phyloP scores from a whole-genome alignment of 2,797 vertebrate species.

The Malacoctenus gilli region DNA sequence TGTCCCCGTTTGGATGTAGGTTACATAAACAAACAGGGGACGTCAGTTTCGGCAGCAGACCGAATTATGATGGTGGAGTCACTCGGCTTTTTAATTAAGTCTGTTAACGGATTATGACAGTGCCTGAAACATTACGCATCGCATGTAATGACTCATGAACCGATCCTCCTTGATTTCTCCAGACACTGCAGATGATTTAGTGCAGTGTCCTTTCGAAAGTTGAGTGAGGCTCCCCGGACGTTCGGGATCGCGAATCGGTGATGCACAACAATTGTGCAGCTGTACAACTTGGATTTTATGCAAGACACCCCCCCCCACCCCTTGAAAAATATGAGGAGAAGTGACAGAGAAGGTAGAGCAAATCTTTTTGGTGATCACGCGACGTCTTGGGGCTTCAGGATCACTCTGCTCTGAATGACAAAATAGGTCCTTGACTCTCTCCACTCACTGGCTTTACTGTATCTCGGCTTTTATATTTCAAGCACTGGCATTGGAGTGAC shows the following conservation, averaged over 20 bases:
- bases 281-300: conserved; percentile 41
- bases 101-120: conserved; percentile 65
- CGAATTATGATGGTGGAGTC: conserved; percentile 48
- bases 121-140: conserved; percentile 49
- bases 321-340: conserved; percentile 39
- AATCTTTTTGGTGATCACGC: conserved; percentile 45
- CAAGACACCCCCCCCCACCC: conserved; percentile 8
- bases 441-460: conserved; percentile 33
- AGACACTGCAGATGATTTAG: conserved; percentile 55
- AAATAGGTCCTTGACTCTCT: conserved; percentile 56
- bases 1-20: conserved; percentile 56
- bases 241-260: conserved; percentile 36
- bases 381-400: conserved; percentile 45
- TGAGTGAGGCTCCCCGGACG: conserved; percentile 40
- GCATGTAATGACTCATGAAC: conserved; percentile 57
- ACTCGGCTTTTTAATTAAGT: conserved; percentile 71
- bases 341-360: conserved; percentile 39
- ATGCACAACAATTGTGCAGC: conserved; percentile 36
- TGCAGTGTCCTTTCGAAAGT: conserved; percentile 51
- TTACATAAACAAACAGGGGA: conserved; percentile 61
- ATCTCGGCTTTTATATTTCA: conserved; percentile 46
- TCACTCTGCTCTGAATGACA: conserved; percentile 51
- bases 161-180: conserved; percentile 51
- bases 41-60: conserved; percentile 37
- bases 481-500: conserved; percentile 50